These are phyloP conservation scores for Autographa pulchrina DNA, from an alignment of 2,888 invertebrate species.

Conservation along the genomic window DNA sequence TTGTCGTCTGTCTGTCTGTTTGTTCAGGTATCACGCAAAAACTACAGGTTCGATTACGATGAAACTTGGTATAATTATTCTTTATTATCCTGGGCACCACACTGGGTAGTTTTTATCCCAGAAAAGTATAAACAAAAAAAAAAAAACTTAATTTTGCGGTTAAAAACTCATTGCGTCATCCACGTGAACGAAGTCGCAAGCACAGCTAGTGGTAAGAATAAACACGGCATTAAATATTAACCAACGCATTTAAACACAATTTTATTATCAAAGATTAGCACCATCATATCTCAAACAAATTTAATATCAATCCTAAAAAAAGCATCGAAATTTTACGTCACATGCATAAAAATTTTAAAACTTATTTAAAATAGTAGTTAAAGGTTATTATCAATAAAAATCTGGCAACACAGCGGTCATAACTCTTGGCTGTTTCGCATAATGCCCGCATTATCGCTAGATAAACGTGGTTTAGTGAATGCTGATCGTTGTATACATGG, in stretches of 20 bases:
- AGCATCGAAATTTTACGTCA: not conserved
- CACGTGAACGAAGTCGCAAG: too few relatives aligned
- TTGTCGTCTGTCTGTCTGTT: too few relatives aligned
- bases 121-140: too few relatives aligned
- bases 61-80: too few relatives aligned
- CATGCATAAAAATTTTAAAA: not conserved
- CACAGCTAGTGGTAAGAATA: too few relatives aligned
- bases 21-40: too few relatives aligned
- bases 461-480: slow-evolving; percentile 41
- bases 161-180: too few relatives aligned
- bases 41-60: too few relatives aligned
- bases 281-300: not conserved
- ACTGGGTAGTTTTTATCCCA: too few relatives aligned
- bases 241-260: not conserved
- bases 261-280: not conserved
- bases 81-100: too few relatives aligned
- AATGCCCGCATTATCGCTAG: slow-evolving; percentile 30
- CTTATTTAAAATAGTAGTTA: not conserved
- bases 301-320: not conserved
- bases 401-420: slow-evolving; percentile 34
- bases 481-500: slow-evolving; percentile 21
- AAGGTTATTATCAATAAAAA: not conserved
- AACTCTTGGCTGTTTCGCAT: slow-evolving; percentile 36
- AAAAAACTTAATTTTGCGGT: too few relatives aligned
- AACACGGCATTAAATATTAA: not conserved